phyloP scores from a whole-genome alignment of 2,113 vertebrate genomes.

The Blennius ocellaris region DNA sequence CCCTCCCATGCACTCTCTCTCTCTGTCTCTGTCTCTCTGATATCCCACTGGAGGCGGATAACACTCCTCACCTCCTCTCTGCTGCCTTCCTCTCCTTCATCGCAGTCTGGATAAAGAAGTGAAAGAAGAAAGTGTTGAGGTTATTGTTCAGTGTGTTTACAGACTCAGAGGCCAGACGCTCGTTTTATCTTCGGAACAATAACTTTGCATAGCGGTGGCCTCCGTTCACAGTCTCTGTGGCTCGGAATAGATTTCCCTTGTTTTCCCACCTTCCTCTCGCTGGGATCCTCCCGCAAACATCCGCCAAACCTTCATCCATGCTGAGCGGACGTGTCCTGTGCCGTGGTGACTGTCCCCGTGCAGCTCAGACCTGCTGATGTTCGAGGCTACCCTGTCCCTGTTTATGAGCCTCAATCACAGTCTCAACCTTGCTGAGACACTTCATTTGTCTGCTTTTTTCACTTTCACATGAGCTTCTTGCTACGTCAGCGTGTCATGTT shows the following conservation, averaged over 20 bases:
- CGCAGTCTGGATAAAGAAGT: neutral
- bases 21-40: neutral
- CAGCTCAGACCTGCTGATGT: constrained; percentile 22
- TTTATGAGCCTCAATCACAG: constrained; percentile 5
- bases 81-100: neutral
- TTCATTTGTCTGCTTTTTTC: no score
- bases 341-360: constrained; percentile 18
- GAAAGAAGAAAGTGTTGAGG: neutral
- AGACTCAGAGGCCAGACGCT: neutral
- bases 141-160: neutral
- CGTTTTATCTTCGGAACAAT: constrained; percentile 30
- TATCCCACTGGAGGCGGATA: constrained; percentile 3
- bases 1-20: constrained; percentile 6
- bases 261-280: constrained; percentile 3
- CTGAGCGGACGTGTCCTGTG: constrained; percentile 34
- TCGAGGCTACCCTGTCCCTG: constrained; percentile 13
- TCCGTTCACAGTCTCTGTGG: neutral
- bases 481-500: neutral
- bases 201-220: neutral
- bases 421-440: no score
- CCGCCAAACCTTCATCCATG: constrained; percentile 50
- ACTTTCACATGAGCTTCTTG: no score
- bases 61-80: neutral
- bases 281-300: constrained; percentile 30
- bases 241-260: constrained; percentile 46